Percentiles rank a stretch among this genome's conserved stretches.
Conservation (phyloP, 2,113 vertebrate genomes). For the Austrofundulus limnaeus region DNA sequence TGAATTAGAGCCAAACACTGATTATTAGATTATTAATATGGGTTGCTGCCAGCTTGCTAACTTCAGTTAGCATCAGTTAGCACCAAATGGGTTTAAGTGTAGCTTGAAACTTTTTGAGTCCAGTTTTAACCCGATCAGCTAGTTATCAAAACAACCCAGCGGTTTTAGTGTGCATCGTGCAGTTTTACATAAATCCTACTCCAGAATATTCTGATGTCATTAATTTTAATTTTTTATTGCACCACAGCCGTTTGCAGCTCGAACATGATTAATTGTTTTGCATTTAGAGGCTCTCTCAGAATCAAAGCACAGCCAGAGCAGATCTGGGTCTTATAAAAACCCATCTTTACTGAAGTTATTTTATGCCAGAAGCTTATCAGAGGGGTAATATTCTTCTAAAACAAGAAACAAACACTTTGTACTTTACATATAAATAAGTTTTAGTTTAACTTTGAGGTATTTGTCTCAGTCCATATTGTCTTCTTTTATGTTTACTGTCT, state of each 20-base stretch:
- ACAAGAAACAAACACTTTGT: background rate
- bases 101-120: no score
- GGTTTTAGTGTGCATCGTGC: no score
- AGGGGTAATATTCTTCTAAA: background rate
- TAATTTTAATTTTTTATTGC: slow-evolving; percentile 30
- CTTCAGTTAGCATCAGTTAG: no score
- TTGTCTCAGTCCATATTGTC: background rate
- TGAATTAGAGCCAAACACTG: no score
- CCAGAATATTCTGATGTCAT: slow-evolving; percentile 18
- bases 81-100: no score
- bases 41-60: no score
- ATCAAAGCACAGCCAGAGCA: slow-evolving; percentile 6
- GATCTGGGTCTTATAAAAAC: background rate
- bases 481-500: no score
- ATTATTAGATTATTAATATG: no score
- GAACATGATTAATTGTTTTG: slow-evolving; percentile 25
- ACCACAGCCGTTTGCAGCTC: slow-evolving; percentile 31
- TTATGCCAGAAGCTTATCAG: background rate
- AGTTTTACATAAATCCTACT: slow-evolving; percentile 12
- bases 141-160: no score
- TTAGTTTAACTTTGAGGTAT: background rate
- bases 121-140: background rate
- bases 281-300: slow-evolving; percentile 19
- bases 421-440: background rate
- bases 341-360: background rate